Conservation (phyloP, 1,140 invertebrate species). For the Drosophila nigromelanica region DNA sequence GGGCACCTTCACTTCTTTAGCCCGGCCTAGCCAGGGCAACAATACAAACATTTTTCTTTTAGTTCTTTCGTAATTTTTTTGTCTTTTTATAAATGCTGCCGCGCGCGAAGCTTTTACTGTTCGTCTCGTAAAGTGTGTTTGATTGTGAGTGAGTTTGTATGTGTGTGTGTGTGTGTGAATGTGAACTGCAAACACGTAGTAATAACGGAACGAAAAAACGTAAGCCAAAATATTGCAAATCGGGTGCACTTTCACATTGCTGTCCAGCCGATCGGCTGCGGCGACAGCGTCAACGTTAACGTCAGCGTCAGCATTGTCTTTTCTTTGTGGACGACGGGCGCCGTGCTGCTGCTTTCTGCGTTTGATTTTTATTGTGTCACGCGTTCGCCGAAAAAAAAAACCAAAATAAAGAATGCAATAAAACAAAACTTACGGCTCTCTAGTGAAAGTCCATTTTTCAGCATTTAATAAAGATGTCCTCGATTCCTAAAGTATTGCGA, state of each 20-base stretch:
- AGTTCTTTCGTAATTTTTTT: constrained; percentile 17
- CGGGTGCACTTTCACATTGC: constrained; percentile 54
- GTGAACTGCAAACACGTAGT: constrained; percentile 29
- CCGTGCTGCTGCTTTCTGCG: constrained; percentile 30
- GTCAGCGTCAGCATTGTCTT: constrained; percentile 27
- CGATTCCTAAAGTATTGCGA: constrained; percentile 6
- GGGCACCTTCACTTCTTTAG: constrained; percentile 14
- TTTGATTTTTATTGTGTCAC: constrained; percentile 76
- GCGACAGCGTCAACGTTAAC: constrained; percentile 13
- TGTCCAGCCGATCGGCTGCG: constrained; percentile 42
- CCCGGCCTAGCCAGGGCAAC: constrained; percentile 27
- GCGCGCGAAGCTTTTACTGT: constrained; percentile 12
- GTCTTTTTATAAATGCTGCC: constrained; percentile 28
- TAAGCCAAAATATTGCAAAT: constrained; percentile 50
- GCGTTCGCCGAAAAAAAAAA: constrained; percentile 57
- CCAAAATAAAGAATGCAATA: constrained; percentile 25
- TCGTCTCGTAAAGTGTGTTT: constrained; percentile 8
- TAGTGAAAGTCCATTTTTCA: constrained; percentile 43
- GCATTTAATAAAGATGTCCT: constrained; percentile 32
- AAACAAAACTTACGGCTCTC: constrained; percentile 5
- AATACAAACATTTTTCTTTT: constrained; percentile 24
- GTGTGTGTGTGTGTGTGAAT: constrained; percentile 5
- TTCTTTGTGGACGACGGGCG: constrained; percentile 55
- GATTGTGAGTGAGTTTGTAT: not conserved
- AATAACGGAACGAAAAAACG: constrained; percentile 33